Evolutionary conservation across 2,113 vertebrate species (phyloP).

Genomic region (Stictonetta naevosa): DNA sequence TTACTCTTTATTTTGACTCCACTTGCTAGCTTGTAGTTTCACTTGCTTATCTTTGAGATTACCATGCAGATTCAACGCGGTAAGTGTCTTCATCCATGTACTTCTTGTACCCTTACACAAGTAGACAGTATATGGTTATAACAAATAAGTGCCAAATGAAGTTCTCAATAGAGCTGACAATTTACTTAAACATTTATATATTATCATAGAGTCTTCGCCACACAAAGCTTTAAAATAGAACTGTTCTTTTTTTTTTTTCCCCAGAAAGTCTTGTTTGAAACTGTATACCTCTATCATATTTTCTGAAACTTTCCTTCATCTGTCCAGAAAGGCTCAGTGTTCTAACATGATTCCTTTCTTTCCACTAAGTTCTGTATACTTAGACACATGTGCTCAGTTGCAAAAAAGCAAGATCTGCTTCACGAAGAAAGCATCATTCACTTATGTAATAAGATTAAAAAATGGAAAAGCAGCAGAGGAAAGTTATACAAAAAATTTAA

Average conservation of each 20-base stretch:
- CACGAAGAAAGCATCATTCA: not conserved
- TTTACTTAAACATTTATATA: not conserved
- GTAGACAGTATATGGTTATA: not conserved
- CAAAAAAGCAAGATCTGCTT: not conserved
- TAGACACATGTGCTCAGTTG: not conserved
- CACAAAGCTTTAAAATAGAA: not conserved
- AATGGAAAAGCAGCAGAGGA: not conserved
- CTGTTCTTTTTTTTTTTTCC: rapidly evolving
- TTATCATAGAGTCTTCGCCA: not conserved
- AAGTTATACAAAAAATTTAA: not conserved
- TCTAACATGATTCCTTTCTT: not conserved
- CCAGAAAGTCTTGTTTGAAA: not conserved
- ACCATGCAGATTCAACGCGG: not conserved
- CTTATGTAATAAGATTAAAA: not conserved
- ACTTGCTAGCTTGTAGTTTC: not conserved
- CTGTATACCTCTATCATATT: not conserved
- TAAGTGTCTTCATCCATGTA: not conserved
- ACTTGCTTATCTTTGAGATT: not conserved
- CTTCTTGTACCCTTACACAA: not conserved
- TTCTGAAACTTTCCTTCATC: not conserved
- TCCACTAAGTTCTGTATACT: not conserved
- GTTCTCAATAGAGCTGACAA: not conserved
- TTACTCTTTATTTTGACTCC: not conserved
- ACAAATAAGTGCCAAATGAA: not conserved
- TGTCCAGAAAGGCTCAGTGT: not conserved